Evolutionary conservation across 2,113 vertebrate genomes (phyloP).

Genomic region (Cyanistes caeruleus): DNA sequence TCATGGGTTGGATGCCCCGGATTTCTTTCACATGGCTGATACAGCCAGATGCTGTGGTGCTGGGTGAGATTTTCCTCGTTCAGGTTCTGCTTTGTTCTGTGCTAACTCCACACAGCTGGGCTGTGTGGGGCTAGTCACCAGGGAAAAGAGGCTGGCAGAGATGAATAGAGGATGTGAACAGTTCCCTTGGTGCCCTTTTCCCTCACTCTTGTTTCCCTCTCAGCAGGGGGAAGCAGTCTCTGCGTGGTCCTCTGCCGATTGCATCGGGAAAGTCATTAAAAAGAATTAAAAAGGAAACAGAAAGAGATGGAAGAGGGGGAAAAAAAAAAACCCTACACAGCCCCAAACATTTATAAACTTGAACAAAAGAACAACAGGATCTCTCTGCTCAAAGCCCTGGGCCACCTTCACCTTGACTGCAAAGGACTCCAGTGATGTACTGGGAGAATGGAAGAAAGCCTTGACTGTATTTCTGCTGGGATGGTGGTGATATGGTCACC

Average conservation of each 20-base stretch:
- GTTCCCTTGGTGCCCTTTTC: conserved; percentile 71
- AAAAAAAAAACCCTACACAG: not conserved
- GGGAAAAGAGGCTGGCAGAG: conserved; percentile 45
- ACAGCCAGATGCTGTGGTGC: not conserved
- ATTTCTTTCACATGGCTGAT: not conserved
- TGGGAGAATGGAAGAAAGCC: not conserved
- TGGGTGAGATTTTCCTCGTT: not conserved
- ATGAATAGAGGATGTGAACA: conserved; percentile 56
- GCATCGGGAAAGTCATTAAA: conserved; percentile 50
- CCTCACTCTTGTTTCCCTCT: conserved; percentile 69
- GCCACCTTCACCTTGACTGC: not conserved
- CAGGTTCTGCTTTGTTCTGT: conserved; percentile 25
- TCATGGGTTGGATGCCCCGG: not conserved
- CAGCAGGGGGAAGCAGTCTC: conserved; percentile 62
- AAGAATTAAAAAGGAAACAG: conserved; percentile 67
- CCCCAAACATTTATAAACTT: conserved; percentile 46
- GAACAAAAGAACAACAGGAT: conserved; percentile 48
- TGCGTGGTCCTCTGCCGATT: conserved; percentile 48
- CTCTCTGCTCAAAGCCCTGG: not conserved
- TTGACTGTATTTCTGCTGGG: not conserved
- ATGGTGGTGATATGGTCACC: not conserved
- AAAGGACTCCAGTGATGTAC: not conserved
- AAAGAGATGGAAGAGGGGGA: not conserved
- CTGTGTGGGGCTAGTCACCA: conserved; percentile 22
- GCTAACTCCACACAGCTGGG: conserved; percentile 16